Evolutionary conservation across 1,140 invertebrate species (phyloP).

Genomic region (Drosophila triauraria): DNA sequence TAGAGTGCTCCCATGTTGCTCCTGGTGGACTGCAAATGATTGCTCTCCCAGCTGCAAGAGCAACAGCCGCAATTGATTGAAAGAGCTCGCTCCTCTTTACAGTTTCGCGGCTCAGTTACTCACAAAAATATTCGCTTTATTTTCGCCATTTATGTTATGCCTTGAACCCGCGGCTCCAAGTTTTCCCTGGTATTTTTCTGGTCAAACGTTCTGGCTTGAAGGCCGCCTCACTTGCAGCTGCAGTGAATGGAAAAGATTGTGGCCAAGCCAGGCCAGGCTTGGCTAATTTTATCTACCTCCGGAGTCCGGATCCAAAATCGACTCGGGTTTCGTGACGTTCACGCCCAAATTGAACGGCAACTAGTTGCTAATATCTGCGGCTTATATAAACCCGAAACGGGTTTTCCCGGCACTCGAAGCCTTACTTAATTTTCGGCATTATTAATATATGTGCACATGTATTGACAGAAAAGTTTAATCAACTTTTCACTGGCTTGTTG

Average conservation of each 20-base stretch:
- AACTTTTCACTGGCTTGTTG: slow-evolving; percentile 23
- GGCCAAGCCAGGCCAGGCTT: background rate
- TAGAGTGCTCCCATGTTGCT: background rate
- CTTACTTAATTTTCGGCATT: slow-evolving; percentile 19
- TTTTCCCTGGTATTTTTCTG: slow-evolving; percentile 18
- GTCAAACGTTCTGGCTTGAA: slow-evolving; percentile 28
- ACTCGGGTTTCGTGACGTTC: slow-evolving; percentile 38
- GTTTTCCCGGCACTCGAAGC: slow-evolving; percentile 12
- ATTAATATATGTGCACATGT: slow-evolving; percentile 22
- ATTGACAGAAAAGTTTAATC: slow-evolving; percentile 46
- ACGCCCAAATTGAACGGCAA: slow-evolving; percentile 41
- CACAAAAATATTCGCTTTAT: slow-evolving; percentile 33
- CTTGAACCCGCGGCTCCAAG: slow-evolving; percentile 26
- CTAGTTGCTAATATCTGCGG: slow-evolving; percentile 16
- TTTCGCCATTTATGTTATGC: slow-evolving; percentile 67
- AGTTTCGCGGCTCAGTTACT: slow-evolving; percentile 58
- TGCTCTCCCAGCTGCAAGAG: slow-evolving; percentile 67
- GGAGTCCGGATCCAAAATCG: slow-evolving; percentile 2
- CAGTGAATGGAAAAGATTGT: slow-evolving; percentile 34
- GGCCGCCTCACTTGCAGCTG: slow-evolving; percentile 32
- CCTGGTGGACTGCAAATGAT: slow-evolving; percentile 68
- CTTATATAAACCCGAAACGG: slow-evolving; percentile 31
- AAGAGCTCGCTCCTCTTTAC: slow-evolving; percentile 53
- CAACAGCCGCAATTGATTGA: slow-evolving; percentile 68
- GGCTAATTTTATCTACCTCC: slow-evolving; percentile 36